These are phyloP conservation scores for Tachysurus fulvidraco DNA, from an alignment of 2,113 vertebrate species.

Conservation along the genomic window DNA sequence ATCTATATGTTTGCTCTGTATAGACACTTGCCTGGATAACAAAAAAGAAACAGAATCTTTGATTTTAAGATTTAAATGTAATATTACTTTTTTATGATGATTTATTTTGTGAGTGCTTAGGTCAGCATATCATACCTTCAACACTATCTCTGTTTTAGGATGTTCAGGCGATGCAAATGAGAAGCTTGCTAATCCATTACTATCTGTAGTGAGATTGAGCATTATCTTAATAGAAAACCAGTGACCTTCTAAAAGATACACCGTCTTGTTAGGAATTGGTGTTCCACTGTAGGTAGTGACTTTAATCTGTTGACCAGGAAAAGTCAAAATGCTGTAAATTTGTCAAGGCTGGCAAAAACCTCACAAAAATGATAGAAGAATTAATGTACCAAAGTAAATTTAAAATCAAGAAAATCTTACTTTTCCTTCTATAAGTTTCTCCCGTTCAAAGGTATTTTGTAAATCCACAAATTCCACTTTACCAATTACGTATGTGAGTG, in stretches of 20 bases:
- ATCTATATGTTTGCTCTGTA: not conserved
- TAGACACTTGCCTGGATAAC: slow-evolving; percentile 44
- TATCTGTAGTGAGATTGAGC: slow-evolving; percentile 67
- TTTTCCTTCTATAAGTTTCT: slow-evolving; percentile 59
- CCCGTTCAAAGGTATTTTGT: slow-evolving; percentile 59
- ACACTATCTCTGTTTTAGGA: not conserved
- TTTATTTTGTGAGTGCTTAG: not conserved
- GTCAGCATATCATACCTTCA: slow-evolving; percentile 53
- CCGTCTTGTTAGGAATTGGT: slow-evolving; percentile 47
- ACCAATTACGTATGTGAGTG: slow-evolving; percentile 58
- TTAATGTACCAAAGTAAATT: not conserved
- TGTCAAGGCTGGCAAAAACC: not conserved
- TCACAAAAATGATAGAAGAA: not conserved
- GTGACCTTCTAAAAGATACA: slow-evolving; percentile 57
- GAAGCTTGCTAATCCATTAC: slow-evolving; percentile 62
- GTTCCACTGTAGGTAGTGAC: slow-evolving; percentile 53
- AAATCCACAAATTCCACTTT: slow-evolving; percentile 62
- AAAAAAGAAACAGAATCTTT: not conserved
- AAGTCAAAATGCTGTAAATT: not conserved
- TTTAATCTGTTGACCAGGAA: slow-evolving; percentile 58
- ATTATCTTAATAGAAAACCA: slow-evolving; percentile 1
- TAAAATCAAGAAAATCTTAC: slow-evolving; percentile 52
- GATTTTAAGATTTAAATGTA: not conserved
- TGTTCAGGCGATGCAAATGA: slow-evolving; percentile 34
- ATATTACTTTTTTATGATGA: not conserved